These are phyloP conservation scores for Frieseomelitta varia DNA, from an alignment of 1,140 invertebrate species.

Conservation along the genomic window DNA sequence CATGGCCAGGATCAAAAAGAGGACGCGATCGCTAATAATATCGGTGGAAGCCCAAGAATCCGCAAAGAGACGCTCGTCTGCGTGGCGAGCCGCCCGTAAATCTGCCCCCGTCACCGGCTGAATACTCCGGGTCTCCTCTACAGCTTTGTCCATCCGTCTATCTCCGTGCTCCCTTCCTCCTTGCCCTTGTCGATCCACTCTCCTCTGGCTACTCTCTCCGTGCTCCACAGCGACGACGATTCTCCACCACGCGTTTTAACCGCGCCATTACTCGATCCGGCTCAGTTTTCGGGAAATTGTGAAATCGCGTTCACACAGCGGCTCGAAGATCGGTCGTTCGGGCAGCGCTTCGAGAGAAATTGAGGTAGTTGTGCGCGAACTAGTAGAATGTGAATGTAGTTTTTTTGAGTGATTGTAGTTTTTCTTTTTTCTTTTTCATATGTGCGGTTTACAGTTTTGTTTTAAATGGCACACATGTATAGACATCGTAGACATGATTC, in stretches of 20 bases:
- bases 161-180: constrained; percentile 29
- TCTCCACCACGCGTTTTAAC: constrained; percentile 1
- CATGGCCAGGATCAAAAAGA: constrained; percentile 77
- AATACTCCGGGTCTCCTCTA: constrained; percentile 69
- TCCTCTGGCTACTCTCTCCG: not conserved
- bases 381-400: not conserved
- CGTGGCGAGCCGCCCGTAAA: constrained; percentile 80
- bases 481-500: too few relatives aligned
- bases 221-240: not conserved
- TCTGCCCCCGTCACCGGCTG: constrained; percentile 77
- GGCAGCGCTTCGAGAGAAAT: not conserved
- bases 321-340: not conserved
- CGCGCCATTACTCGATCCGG: constrained; percentile 7
- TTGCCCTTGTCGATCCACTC: not conserved
- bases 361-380: not conserved
- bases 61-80: constrained; percentile 78
- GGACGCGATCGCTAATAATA: constrained; percentile 81
- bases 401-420: too few relatives aligned
- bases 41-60: constrained; percentile 79
- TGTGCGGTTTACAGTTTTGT: too few relatives aligned
- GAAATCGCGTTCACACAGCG: not conserved
- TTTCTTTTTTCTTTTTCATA: too few relatives aligned
- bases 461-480: too few relatives aligned
- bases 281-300: constrained; percentile 3
- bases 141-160: constrained; percentile 61